A percentile compares a stretch with the other conserved stretches of the same genome.
phyloP scores from a whole-genome alignment of 2,113 vertebrate species.

The Lycaon pictus region DNA sequence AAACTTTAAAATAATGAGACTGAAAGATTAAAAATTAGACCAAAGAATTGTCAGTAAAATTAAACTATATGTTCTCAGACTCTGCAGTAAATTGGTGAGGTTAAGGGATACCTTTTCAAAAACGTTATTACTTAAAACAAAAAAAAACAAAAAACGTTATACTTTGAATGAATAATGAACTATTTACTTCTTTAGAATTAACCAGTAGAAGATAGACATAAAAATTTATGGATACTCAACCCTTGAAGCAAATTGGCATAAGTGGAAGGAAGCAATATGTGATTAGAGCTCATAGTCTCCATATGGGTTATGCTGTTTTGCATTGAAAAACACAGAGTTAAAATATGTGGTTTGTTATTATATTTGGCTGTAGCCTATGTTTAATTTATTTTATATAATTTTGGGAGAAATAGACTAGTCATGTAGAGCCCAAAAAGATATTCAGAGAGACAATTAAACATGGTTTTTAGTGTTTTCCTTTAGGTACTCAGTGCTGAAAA shows the following conservation, averaged over 20 bases:
- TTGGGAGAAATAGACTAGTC: neutral
- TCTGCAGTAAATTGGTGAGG: neutral
- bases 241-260: conserved; percentile 25
- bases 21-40: conserved; percentile 46
- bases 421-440: neutral
- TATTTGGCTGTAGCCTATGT: neutral
- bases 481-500: conserved; percentile 4
- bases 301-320: neutral
- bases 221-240: conserved; percentile 47
- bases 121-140: neutral
- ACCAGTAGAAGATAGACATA: neutral
- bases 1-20: neutral
- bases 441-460: neutral
- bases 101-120: conserved; percentile 28
- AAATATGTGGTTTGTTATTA: neutral
- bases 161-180: conserved; percentile 41
- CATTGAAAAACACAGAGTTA: conserved; percentile 42
- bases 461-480: conserved; percentile 12
- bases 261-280: conserved; percentile 42
- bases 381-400: conserved; percentile 62
- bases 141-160: neutral
- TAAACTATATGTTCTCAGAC: neutral
- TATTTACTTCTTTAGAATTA: conserved; percentile 51
- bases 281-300: conserved; percentile 21
- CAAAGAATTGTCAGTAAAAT: neutral